A percentile compares a stretch with the other conserved stretches of the same genome.
Evolutionary conservation across 2,888 invertebrate species (phyloP).

Genomic region (Dysmachus trigonus): DNA sequence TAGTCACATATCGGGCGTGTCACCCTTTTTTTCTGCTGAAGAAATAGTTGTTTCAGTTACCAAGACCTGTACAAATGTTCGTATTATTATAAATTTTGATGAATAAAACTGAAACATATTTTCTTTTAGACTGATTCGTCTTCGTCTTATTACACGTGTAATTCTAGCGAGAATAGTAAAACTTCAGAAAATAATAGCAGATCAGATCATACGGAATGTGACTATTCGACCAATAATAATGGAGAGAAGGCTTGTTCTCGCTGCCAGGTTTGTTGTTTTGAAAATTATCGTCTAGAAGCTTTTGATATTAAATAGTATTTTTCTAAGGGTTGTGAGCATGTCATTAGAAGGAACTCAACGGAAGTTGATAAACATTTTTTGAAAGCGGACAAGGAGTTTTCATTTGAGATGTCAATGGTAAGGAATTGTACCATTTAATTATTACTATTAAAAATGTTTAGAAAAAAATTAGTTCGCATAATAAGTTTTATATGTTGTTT

Average conservation of each 20-base stretch:
- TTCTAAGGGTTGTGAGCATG: conserved; percentile 60
- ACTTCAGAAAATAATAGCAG: conserved; percentile 49
- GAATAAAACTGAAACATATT: not conserved
- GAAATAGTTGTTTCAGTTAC: conserved; percentile 64
- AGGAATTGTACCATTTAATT: conserved; percentile 57
- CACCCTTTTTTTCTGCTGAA: conserved; percentile 78
- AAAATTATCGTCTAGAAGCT: not conserved
- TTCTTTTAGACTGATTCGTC: conserved; percentile 56
- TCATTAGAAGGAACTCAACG: conserved; percentile 44
- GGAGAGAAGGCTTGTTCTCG: conserved; percentile 3
- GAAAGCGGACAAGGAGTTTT: conserved; percentile 58
- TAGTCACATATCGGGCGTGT: conserved; percentile 75
- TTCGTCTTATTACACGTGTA: conserved; percentile 63
- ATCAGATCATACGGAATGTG: not conserved
- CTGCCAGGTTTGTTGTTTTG: conserved; percentile 57
- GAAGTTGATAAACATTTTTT: conserved; percentile 57
- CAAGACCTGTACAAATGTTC: conserved; percentile 3
- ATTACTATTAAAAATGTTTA: too few relatives aligned
- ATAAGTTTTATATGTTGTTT: too few relatives aligned
- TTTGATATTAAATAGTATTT: not conserved
- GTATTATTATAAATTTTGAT: not conserved
- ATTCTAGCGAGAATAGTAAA: conserved; percentile 59
- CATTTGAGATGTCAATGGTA: conserved; percentile 63
- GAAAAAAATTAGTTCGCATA: too few relatives aligned
- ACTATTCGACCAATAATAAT: conserved; percentile 52